Evolutionary conservation across 35 echinoderm and acorn worm genomes (phyloP).

Genomic region (Hemicentrotus pulcherrimus): DNA sequence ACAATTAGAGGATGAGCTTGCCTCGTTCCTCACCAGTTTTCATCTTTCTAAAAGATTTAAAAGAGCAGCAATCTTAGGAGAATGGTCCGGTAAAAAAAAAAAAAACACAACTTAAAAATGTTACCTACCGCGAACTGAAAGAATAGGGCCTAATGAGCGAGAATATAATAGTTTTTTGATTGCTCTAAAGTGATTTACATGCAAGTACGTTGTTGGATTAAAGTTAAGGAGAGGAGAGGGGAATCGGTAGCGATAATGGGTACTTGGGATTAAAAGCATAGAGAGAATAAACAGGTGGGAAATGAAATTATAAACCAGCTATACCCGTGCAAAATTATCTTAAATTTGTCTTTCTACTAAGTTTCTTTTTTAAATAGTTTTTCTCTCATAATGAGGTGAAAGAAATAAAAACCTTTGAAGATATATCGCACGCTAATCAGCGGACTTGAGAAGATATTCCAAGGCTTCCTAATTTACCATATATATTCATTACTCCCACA

Average conservation of each 20-base stretch:
- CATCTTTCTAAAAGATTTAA: background rate
- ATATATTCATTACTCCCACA: too few species aligned
- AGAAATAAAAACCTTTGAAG: too few species aligned
- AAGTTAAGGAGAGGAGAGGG: background rate
- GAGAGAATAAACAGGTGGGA: background rate
- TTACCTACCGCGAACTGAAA: background rate
- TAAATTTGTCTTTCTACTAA: background rate
- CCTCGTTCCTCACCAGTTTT: background rate
- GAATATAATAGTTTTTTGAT: background rate
- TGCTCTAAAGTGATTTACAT: background rate
- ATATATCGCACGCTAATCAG: too few species aligned
- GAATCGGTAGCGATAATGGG: background rate
- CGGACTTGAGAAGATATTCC: too few species aligned
- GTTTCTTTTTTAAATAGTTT: too few species aligned
- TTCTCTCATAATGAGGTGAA: too few species aligned
- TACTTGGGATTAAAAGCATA: background rate
- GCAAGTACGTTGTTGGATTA: background rate
- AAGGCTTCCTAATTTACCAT: too few species aligned
- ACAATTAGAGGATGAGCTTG: constrained; percentile 21
- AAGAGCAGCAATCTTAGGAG: background rate
- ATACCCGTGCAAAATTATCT: background rate
- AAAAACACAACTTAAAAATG: background rate
- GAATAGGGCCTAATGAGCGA: background rate
- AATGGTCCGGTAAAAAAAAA: background rate
- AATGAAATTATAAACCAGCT: background rate